Conservation (phyloP, 2,888 invertebrate species). For the Pristionchus entomophagus region DNA sequence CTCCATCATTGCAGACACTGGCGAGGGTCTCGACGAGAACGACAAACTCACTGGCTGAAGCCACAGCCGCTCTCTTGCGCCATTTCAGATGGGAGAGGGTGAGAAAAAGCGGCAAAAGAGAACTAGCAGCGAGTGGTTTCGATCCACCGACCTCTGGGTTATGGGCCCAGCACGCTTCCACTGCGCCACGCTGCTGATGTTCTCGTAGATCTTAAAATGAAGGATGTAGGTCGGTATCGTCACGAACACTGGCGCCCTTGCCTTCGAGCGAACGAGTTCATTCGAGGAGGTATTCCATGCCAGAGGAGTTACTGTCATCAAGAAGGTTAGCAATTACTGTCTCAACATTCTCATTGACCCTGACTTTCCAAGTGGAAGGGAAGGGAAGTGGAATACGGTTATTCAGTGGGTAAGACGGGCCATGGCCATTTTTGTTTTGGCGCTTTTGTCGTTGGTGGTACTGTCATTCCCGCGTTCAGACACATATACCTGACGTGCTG, state of each 20-base stretch:
- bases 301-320: conserved; percentile 62
- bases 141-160: conserved; percentile 89
- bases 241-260: conserved; percentile 71
- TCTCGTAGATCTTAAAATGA: not conserved
- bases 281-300: conserved; percentile 74
- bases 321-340: conserved; percentile 56
- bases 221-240: conserved; percentile 68
- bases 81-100: conserved; percentile 73
- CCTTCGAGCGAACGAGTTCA: conserved; percentile 69
- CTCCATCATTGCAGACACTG: conserved; percentile 55
- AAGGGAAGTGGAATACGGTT: no score
- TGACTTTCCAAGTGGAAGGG: not conserved
- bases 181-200: conserved; percentile 85
- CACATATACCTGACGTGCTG: no score
- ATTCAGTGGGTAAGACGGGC: no score
- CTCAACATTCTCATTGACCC: not conserved
- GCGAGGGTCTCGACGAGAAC: conserved; percentile 73
- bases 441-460: no score
- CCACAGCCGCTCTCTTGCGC: conserved; percentile 68
- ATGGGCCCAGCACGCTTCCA: conserved; percentile 88
- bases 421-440: no score
- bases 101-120: not conserved
- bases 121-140: conserved; percentile 69
- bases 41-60: conserved; percentile 73
- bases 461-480: no score